phyloP scores from a whole-genome alignment of 2,113 vertebrate species.

The Pseudorhombus dupliciocellatus region DNA sequence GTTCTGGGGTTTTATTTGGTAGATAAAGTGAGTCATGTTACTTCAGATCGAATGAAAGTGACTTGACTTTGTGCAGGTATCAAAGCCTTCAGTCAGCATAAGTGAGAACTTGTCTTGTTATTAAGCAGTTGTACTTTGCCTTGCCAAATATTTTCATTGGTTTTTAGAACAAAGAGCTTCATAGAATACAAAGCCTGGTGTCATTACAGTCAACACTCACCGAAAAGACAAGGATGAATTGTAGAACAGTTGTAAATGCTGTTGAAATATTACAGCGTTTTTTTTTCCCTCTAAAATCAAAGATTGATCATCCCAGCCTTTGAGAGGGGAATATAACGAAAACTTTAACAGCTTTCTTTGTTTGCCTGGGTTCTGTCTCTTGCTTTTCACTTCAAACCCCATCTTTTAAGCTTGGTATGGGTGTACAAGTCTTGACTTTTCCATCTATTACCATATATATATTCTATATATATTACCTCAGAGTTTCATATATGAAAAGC shows the following conservation, averaged over 20 bases:
- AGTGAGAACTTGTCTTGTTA: slow-evolving; percentile 24
- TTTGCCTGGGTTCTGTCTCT: slow-evolving; percentile 30
- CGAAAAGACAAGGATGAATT: slow-evolving; percentile 11
- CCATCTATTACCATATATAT: too few species aligned
- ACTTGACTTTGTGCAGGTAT: slow-evolving; percentile 43
- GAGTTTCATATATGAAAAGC: slow-evolving; percentile 32
- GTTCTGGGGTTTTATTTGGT: slow-evolving; percentile 22
- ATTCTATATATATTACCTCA: slow-evolving; percentile 21
- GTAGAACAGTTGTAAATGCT: background rate
- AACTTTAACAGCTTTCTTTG: slow-evolving; percentile 27
- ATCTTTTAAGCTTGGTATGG: slow-evolving; percentile 24
- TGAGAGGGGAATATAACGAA: slow-evolving; percentile 20
- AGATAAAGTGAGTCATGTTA: slow-evolving; percentile 49
- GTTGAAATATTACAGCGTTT: slow-evolving; percentile 4
- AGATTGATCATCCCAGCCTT: slow-evolving; percentile 28
- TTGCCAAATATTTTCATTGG: slow-evolving; percentile 3
- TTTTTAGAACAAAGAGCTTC: slow-evolving; percentile 14
- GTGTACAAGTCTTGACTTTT: slow-evolving; percentile 43
- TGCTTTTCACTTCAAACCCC: slow-evolving; percentile 45
- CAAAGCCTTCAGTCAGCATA: slow-evolving; percentile 47
- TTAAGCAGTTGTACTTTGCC: background rate
- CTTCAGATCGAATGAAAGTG: slow-evolving; percentile 56
- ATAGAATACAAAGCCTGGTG: slow-evolving; percentile 1
- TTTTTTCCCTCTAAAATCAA: slow-evolving; percentile 13
- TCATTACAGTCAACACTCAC: background rate